A percentile compares a stretch with the other conserved stretches of the same genome.
Conservation (phyloP, 2,113 vertebrate genomes). For the Telmatochromis sp. region DNA sequence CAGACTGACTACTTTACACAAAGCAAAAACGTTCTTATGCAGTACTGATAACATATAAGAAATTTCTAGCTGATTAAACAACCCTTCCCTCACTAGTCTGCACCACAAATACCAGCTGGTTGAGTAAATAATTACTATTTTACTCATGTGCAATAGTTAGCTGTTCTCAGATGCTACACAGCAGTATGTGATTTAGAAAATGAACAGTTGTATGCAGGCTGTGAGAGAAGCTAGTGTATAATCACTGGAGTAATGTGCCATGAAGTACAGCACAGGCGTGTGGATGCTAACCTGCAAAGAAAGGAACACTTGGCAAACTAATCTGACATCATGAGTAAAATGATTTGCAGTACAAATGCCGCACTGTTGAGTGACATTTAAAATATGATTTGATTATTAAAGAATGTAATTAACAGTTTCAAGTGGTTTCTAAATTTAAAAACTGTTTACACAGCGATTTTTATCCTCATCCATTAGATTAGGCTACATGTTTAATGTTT, state of each 20-base stretch:
- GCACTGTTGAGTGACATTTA: neutral
- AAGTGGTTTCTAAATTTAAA: neutral
- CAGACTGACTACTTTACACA: neutral
- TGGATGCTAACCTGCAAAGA: neutral
- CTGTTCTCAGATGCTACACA: neutral
- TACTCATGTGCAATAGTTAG: neutral
- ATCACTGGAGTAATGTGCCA: neutral
- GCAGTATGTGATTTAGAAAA: neutral
- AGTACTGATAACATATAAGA: neutral
- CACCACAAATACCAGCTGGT: neutral
- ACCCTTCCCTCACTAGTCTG: neutral
- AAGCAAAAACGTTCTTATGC: neutral
- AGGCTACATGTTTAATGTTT: neutral
- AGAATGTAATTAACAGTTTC: neutral
- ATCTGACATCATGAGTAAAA: fast-evolving
- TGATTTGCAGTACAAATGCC: neutral
- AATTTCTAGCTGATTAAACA: neutral
- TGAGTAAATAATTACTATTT: neutral
- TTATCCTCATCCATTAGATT: neutral
- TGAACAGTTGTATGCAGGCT: neutral
- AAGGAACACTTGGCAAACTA: neutral
- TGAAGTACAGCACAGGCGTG: neutral
- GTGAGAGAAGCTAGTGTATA: neutral
- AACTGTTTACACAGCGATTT: fast-evolving
- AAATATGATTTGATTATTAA: neutral